Base-by-base conservation (phyloP, 1,140 invertebrate genomes). In the Pomacea maculata region DNA sequence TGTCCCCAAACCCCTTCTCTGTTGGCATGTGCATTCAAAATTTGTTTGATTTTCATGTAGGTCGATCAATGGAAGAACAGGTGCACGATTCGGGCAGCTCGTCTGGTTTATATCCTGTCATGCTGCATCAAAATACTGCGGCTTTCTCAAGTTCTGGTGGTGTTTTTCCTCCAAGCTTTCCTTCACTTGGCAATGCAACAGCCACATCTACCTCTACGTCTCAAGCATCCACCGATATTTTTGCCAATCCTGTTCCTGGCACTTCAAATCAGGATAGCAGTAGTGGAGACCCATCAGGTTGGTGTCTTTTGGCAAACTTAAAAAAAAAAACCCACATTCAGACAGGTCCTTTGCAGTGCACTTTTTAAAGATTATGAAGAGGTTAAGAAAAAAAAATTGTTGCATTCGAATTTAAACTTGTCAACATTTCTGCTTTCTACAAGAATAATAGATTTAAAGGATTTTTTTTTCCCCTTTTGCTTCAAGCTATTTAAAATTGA, bases 221-320 rank as follows among this genome's bases (percentile, higher is more conserved):
- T 21, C 74, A 65, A 45, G 65, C 72, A 52, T 25, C 75, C 29
- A 75, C 45, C 25, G 68, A 81, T 45, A 64, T 64, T 34, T 79
- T 63, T 29, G 68, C 80, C 3, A 57, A 81, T 57, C 29, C 78
- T 19, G 65, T 75, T n/a, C 71, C 75, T 52, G 74, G 64, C 71
- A 80, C 78, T 73, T 76, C 75, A 61, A 61, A 61, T 57, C 82
- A 80, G 68, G 82, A 71, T 29, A 71, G 64, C 34, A 71, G 77
- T 77, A 65, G 75, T 65, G 61, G 64, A n/a, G 81, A 82, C 61
- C 81, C 81, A 75, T 75, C 81, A 82, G 81, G 81, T 82, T 64
- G 65, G 81, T 82, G 45, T 71, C 34, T 17, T 34, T 76, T 75
- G 54, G 65, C 57, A 61, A 19, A 8, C 19, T 76, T 15, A 45